phyloP scores from a whole-genome alignment of 23 tunicate species.

The Halocynthia aurantium region DNA sequence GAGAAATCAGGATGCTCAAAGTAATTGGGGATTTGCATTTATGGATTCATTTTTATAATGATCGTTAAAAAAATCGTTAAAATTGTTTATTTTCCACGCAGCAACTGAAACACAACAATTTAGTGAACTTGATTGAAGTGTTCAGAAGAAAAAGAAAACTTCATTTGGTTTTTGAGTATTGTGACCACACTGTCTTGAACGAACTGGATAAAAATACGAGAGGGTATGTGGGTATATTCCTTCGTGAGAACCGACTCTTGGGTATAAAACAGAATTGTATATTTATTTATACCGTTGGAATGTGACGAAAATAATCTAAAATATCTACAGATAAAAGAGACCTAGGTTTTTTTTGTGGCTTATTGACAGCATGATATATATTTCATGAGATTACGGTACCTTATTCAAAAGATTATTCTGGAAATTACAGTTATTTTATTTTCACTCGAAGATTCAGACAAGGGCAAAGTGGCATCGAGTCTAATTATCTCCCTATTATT shows the following conservation, averaged over 20 bases:
- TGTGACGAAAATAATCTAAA: no score
- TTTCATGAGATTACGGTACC: no score
- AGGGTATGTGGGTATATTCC: slow-evolving; percentile 45
- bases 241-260: slow-evolving; percentile 1
- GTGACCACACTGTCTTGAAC: slow-evolving; percentile 96
- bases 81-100: slow-evolving; percentile 10
- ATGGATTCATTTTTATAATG: neutral
- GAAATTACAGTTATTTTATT: no score
- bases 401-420: no score
- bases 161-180: slow-evolving; percentile 97
- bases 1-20: slow-evolving; percentile 97
- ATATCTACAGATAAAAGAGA: no score
- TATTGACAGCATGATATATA: no score
- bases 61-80: neutral
- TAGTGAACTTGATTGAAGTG: slow-evolving; percentile 95
- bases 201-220: slow-evolving; percentile 83
- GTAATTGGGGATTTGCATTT: slow-evolving; percentile 4
- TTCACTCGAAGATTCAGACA: no score
- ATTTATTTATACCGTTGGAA: no score
- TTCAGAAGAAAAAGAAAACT: slow-evolving; percentile 85
- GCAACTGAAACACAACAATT: slow-evolving; percentile 96
- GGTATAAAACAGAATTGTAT: neutral
- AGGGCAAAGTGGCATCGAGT: no score
- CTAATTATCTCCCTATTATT: no score
- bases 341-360: no score